A percentile compares a stretch with the other conserved stretches of the same genome.
Evolutionary conservation across 2,113 vertebrate species (phyloP).

Genomic region (Ophiodon elongatus): DNA sequence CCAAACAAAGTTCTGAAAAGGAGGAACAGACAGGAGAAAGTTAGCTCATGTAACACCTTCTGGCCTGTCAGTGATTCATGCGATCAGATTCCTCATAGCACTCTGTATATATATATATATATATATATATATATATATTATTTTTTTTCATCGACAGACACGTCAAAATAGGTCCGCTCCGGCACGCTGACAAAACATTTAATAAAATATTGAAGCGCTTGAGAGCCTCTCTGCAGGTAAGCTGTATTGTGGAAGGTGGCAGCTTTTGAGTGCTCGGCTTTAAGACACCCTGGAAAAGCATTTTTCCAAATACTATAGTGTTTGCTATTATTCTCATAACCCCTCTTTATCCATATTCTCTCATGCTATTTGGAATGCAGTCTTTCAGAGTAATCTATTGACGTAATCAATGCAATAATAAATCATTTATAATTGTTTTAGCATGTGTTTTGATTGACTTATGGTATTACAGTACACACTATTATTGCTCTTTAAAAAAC

Average conservation of each 20-base stretch:
- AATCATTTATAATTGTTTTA: background rate
- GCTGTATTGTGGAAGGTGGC: background rate
- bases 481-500: background rate
- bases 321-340: background rate
- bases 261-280: background rate
- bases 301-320: background rate
- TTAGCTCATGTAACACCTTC: background rate
- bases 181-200: slow-evolving; percentile 3
- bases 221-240: slow-evolving; percentile 1
- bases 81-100: background rate
- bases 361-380: background rate
- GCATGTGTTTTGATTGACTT: background rate
- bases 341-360: background rate
- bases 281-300: background rate
- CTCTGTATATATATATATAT: background rate
- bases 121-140: background rate
- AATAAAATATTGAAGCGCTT: background rate
- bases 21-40: slow-evolving; percentile 1
- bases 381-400: background rate
- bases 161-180: background rate
- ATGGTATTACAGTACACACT: background rate
- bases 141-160: background rate
- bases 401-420: background rate
- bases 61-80: background rate
- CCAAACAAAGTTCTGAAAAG: slow-evolving; percentile 90